Percentiles rank a stretch among this genome's conserved stretches.
phyloP scores from a whole-genome alignment of 1,140 invertebrate species.

The Schlechtendalia chinensis region DNA sequence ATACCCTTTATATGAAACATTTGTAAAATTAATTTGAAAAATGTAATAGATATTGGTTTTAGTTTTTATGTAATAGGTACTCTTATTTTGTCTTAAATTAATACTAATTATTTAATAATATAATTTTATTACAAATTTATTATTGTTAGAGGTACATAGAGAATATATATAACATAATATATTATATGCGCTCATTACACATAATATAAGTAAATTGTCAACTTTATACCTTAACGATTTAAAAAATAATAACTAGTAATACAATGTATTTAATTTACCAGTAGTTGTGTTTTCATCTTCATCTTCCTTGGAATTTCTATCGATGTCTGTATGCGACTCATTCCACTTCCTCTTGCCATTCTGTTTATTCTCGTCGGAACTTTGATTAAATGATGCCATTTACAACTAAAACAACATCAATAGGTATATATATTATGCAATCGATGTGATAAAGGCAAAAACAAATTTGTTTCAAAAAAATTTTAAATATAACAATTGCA shows the following conservation, averaged over 20 bases:
- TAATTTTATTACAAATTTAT: too few relatives aligned
- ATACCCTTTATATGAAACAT: too few relatives aligned
- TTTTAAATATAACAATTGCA: slow-evolving; percentile 1
- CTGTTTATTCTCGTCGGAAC: slow-evolving; percentile 25
- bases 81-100: background rate
- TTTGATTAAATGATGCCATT: slow-evolving; percentile 45
- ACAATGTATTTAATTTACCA: slow-evolving; percentile 11
- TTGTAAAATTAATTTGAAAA: too few relatives aligned
- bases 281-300: slow-evolving; percentile 4
- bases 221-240: background rate
- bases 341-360: slow-evolving; percentile 47
- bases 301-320: slow-evolving; percentile 3
- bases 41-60: background rate
- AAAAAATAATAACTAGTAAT: background rate
- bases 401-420: slow-evolving; percentile 28
- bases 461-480: background rate
- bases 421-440: background rate
- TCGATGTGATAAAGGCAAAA: background rate
- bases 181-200: background rate
- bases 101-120: too few relatives aligned
- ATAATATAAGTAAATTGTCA: slow-evolving; percentile 5
- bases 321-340: slow-evolving; percentile 18
- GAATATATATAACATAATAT: too few relatives aligned
- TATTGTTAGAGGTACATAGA: too few relatives aligned
- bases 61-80: background rate